Evolutionary conservation across 1,140 invertebrate genomes (phyloP), one percentile per base, ranked within the genome.

Genomic region (Conopomorpha cramerella): DNA sequence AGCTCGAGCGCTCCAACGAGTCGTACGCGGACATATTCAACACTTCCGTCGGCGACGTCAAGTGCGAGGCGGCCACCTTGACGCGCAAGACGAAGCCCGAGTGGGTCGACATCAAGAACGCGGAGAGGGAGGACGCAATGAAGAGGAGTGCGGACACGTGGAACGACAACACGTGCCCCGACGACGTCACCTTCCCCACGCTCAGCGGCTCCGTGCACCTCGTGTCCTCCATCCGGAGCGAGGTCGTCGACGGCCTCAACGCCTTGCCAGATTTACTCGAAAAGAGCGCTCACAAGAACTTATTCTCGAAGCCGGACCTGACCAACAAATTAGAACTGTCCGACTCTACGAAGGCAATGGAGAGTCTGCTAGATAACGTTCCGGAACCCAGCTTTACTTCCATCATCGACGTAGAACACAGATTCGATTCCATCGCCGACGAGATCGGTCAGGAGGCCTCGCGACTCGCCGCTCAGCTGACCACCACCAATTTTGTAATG

Each of bases 101-200:
- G 26, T 66, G 58, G 55, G 55, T 53, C 0, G 62, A 70, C 25
- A 63, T 70, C 4, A 62, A 58, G 8, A 49, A 51, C 15, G 46
- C 43, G n/a, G 52, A 46, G 16, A 41, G 41, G 30, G 55, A 53
- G n/a, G 61, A 58, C 18, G 45, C 48, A 1, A 51, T 55, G 1
- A 52, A 51, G 27, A 40, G 31, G 10, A 41, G 35, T 29, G 53
- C 47, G 0, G 87, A 88, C 47, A 90, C 87, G 0, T 91, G 89
- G 89, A 89, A 88, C 47, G 88, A 90, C 40, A 84, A 89, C 48
- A 81, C 81, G 8, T 85, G 82, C 31, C 86, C 85, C 0, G 87
- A 88, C 59, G 88, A 90, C 45, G 71, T 88, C 23, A 87, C 88
- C 0, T 91, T 90, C 55, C 89, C 89, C 0, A 91, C 86, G 27